Percentiles rank a stretch among this genome's conserved stretches.
Evolutionary conservation across 2,113 vertebrate species (phyloP).

Genomic region (Seriola rivoliana): DNA sequence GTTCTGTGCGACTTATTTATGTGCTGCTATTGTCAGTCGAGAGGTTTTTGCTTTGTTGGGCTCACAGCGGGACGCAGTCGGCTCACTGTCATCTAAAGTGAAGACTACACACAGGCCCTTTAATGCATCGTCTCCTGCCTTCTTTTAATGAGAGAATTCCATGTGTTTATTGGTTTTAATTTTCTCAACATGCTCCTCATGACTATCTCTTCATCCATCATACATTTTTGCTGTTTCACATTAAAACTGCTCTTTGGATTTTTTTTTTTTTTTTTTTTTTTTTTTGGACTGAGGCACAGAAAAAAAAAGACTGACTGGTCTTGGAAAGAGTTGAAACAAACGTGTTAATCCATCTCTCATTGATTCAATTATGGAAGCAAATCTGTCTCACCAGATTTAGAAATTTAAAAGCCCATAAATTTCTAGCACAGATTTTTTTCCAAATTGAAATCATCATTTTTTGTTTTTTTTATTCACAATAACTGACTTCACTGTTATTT

Average conservation of each 20-base stretch:
- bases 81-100: background rate
- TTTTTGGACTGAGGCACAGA: background rate
- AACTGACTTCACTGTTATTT: too few relatives aligned
- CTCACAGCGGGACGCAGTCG: background rate
- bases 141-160: background rate
- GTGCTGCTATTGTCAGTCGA: background rate
- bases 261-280: too few relatives aligned
- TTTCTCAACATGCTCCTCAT: background rate
- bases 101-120: background rate
- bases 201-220: background rate
- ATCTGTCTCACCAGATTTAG: too few relatives aligned
- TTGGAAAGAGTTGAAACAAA: background rate
- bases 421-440: too few relatives aligned
- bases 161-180: background rate
- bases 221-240: background rate
- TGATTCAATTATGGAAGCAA: background rate
- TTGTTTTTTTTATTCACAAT: too few relatives aligned
- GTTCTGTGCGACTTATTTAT: conserved; percentile 1
- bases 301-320: too few relatives aligned
- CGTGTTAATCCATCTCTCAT: background rate
- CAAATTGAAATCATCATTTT: too few relatives aligned
- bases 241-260: background rate
- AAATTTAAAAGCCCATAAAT: too few relatives aligned
- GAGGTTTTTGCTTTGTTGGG: background rate
- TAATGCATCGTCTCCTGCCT: too few relatives aligned